Base-by-base conservation (phyloP, 2,797 vertebrate genomes). In the Tolypeutes matacus region DNA sequence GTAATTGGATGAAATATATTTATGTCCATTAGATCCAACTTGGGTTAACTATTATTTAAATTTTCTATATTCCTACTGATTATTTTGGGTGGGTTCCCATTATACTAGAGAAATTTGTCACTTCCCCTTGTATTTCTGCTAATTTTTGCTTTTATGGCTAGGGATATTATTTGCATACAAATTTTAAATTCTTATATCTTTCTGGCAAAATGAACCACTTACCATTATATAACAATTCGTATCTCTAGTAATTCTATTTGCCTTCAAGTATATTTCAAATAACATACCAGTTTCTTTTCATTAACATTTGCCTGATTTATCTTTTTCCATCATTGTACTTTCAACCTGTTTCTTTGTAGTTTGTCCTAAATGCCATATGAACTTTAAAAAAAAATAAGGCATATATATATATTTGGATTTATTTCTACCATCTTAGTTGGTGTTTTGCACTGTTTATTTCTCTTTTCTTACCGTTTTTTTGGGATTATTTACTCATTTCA, bases 201-300 rank as follows among this genome's bases (percentile, higher is more conserved):
- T 11, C 49, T 58, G 25, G 88, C 18, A 34, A 91, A 91, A 51
- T 86, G 27, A 91, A 72, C 42, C 60, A 86, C 51, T 81, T 60
- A 13, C 60, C 13, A 67, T 82, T 83, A 42, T 29, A 3, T n/a
- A 92, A 34, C 84, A 92, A 69, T 84, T 76, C 17, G 87, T 53
- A 36, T 69, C 62, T 85, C 36, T 80, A 86, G 36, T 75, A 91
- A 81, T 81, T 86, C 46, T 42, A 90, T 56, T 92, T 80, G 56
- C 36, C 31, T 92, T 73, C 65, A 92, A 56, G 39, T 65, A 62
- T 72, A 84, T 62, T 92, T 92, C 36, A 89, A 93, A 85, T 78
- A 17, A 62, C 51, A 93, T 34, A 29, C 20, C n/a, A 80, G 56
- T 12, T 86, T 89, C 58, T 65, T 92, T 31, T 31, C 31, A 80